Evolutionary conservation across 1,140 invertebrate species (phyloP).

Genomic region (Copidosoma floridanum): DNA sequence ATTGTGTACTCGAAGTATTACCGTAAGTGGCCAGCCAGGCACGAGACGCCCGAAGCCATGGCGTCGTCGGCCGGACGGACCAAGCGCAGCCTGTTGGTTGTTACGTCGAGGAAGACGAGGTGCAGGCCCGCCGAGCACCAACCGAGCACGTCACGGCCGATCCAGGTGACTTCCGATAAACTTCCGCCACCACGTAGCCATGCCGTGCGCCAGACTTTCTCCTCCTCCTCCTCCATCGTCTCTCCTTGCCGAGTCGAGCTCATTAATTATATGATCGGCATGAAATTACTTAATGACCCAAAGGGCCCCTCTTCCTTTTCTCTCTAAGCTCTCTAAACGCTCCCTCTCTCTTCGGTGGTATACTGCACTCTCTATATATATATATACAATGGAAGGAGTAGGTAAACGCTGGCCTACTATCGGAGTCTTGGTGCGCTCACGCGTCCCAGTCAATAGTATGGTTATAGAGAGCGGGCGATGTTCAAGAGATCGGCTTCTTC

Average conservation of each 20-base stretch:
- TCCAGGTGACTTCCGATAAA: constrained; percentile 44
- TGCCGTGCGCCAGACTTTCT: constrained; percentile 29
- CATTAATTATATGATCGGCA: constrained; percentile 22
- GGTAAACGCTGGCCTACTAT: no score
- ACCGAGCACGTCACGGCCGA: constrained; percentile 44
- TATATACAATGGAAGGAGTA: no score
- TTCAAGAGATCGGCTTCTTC: no score
- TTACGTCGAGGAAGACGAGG: constrained; percentile 45
- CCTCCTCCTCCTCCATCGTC: neutral
- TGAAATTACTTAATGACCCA: constrained; percentile 20
- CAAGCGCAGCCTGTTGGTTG: constrained; percentile 27
- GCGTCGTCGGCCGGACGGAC: constrained; percentile 35
- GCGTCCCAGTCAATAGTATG: no score
- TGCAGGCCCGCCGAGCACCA: constrained; percentile 45
- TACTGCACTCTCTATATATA: no score
- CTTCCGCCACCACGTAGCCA: constrained; percentile 48
- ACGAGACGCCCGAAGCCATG: constrained; percentile 41
- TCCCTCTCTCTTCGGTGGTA: no score
- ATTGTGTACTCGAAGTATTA: no score
- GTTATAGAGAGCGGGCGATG: no score
- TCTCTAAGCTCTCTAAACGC: no score
- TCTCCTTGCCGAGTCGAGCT: neutral
- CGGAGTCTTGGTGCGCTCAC: no score
- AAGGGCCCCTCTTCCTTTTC: no score
- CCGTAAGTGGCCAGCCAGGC: constrained; percentile 44